Conservation (phyloP, 2,113 vertebrate species). For the Heloderma charlesbogerti region DNA sequence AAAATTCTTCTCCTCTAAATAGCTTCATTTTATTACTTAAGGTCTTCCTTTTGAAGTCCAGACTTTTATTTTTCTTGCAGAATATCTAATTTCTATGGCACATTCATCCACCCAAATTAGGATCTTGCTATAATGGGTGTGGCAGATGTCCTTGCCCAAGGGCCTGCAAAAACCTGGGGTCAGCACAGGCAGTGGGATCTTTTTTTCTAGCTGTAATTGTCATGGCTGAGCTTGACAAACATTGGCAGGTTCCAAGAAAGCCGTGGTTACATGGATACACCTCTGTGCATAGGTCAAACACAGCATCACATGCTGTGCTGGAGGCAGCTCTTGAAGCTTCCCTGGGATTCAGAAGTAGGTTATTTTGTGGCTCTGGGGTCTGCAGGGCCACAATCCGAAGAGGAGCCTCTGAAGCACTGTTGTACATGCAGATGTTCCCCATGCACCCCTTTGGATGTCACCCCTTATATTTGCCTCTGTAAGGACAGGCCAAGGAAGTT, state of each 20-base stretch:
- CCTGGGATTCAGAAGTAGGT: background rate
- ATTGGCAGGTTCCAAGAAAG: too few relatives aligned
- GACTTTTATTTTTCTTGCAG: background rate
- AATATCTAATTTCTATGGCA: background rate
- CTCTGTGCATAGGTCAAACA: too few relatives aligned
- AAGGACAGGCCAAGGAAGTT: too few relatives aligned
- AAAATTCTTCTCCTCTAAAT: background rate
- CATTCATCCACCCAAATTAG: conserved; percentile 18
- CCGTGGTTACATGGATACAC: too few relatives aligned
- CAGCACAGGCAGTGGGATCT: too few relatives aligned
- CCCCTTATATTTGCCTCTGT: background rate
- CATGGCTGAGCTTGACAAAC: too few relatives aligned
- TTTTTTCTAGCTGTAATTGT: too few relatives aligned
- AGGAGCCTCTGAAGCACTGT: background rate
- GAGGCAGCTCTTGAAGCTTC: too few relatives aligned
- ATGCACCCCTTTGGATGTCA: background rate
- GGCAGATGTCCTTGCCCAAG: background rate
- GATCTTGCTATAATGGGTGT: background rate
- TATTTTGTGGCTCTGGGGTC: too few relatives aligned
- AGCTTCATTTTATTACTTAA: background rate
- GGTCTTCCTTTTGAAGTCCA: background rate
- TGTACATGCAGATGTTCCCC: background rate
- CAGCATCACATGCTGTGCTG: too few relatives aligned
- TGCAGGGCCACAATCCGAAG: background rate
- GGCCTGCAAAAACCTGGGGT: too few relatives aligned